Evolutionary conservation across 1,140 invertebrate genomes (phyloP), one percentile per base, ranked within the genome.

Genomic region (Drosophila bocqueti): DNA sequence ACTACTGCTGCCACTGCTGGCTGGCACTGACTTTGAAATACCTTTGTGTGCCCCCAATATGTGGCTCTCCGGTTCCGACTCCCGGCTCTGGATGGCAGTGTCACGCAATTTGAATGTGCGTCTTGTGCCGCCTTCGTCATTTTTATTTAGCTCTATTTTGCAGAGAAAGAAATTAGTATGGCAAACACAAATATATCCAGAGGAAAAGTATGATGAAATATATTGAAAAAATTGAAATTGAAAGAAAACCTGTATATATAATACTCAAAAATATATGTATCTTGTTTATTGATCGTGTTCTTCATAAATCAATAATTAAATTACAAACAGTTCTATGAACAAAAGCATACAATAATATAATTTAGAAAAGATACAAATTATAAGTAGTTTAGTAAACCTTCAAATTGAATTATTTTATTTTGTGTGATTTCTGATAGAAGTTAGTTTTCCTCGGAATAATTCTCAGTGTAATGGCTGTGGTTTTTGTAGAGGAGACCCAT

Each of bases 41-140:
- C 76, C 76, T 79, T 79, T 79, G 76, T 64, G 40, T n/a, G 50
- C 26, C 38, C 34, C 9, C 13, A 36, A 24, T 31, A 16, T 31
- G 9, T 13, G 36, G 21, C 9, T 11, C 31, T 63, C 10, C 21
- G 18, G 18, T 18, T 29, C 29, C 34, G 52, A 45, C 13, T 49
- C 18, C 24, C 21, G 24, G 16, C 15, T 60, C 42, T 34, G 24
- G 49, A 21, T 29, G 38, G 4, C 24, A 59, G 24, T 55, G 76
- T 76, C 79, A 87, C 83, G 79, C 83, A 76, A 87, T 87, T 87
- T 86, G 79, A 82, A 78, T 86, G 65, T 69, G 62, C 65, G 49
- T 81, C 78, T 79, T 79, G 47, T 76, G 79, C 16, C 74, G 4
- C 8, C 52, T 5, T 4, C 52, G 62, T 79, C 83, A 81, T 80